Percentiles rank a stretch among this genome's conserved stretches.
These are phyloP conservation scores for Amblyornis subalaris DNA, from an alignment of 2,113 vertebrate genomes.

Conservation along the genomic window DNA sequence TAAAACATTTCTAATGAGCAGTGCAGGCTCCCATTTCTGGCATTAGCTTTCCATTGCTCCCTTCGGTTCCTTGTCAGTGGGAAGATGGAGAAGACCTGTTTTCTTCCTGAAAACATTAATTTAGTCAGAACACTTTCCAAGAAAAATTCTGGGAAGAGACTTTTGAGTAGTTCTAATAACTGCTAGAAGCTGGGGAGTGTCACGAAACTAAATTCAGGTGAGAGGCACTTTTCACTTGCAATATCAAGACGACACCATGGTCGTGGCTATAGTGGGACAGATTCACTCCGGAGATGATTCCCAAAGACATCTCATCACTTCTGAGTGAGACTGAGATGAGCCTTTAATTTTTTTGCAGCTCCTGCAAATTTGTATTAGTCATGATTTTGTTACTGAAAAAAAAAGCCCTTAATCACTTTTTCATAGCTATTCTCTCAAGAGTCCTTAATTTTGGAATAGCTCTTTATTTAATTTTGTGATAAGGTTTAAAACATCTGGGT, in stretches of 20 bases:
- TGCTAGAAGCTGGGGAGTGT: neutral
- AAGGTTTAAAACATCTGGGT: neutral
- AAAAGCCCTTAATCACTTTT: neutral
- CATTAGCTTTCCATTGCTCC: neutral
- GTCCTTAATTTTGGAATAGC: neutral
- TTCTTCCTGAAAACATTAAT: neutral
- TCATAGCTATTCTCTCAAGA: neutral
- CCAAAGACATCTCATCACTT: neutral
- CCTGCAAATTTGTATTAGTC: neutral
- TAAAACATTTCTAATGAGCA: neutral
- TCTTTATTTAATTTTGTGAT: neutral
- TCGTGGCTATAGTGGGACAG: fast-evolving
- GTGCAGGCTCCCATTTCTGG: neutral
- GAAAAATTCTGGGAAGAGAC: neutral
- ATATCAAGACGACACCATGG: fast-evolving
- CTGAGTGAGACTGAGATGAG: neutral
- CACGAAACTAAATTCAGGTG: neutral
- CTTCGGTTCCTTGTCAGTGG: fast-evolving
- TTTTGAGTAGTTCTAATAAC: neutral
- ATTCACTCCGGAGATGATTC: neutral
- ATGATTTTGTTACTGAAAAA: neutral
- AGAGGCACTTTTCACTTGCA: neutral
- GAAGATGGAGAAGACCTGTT: neutral
- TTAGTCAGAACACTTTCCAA: neutral
- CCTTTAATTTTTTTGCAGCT: neutral